Evolutionary conservation across 2,797 vertebrate genomes (phyloP).

Genomic region (Lithobates sylvaticus): DNA sequence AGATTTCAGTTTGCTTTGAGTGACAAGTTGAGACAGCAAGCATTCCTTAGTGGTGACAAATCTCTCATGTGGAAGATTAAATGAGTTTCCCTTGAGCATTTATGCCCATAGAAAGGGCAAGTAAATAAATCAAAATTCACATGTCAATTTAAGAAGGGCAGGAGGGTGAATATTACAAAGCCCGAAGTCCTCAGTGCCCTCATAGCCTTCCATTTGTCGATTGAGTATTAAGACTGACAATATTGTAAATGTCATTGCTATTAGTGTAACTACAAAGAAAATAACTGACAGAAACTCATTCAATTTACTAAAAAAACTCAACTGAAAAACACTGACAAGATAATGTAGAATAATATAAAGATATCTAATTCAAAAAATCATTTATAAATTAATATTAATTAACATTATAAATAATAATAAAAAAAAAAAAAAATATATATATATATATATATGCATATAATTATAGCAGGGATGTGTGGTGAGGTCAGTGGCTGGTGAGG

Average conservation of each 20-base stretch:
- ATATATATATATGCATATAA: no score
- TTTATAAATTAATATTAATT: no score
- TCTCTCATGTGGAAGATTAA: conserved; percentile 62
- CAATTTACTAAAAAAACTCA: conserved; percentile 40
- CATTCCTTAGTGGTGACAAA: conserved; percentile 60
- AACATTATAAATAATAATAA: no score
- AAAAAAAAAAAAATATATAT: no score
- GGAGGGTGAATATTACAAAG: conserved; percentile 55
- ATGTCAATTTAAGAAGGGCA: conserved; percentile 61
- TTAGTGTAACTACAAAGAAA: conserved; percentile 55
- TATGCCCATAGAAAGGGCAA: conserved; percentile 62
- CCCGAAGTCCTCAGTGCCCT: conserved; percentile 52
- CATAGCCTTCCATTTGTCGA: conserved; percentile 57
- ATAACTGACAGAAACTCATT: conserved; percentile 46
- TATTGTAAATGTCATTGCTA: conserved; percentile 62
- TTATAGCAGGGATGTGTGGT: no score
- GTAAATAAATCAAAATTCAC: conserved; percentile 62
- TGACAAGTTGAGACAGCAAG: conserved; percentile 54
- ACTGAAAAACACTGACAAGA: conserved; percentile 38
- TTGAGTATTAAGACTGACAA: conserved; percentile 61
- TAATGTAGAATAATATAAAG: neutral
- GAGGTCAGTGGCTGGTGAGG: no score
- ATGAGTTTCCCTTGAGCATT: conserved; percentile 58
- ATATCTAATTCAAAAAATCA: no score
- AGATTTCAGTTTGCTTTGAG: conserved; percentile 47